Conservation (phyloP, 2,797 vertebrate genomes). For the Neomorphus geoffroyi region DNA sequence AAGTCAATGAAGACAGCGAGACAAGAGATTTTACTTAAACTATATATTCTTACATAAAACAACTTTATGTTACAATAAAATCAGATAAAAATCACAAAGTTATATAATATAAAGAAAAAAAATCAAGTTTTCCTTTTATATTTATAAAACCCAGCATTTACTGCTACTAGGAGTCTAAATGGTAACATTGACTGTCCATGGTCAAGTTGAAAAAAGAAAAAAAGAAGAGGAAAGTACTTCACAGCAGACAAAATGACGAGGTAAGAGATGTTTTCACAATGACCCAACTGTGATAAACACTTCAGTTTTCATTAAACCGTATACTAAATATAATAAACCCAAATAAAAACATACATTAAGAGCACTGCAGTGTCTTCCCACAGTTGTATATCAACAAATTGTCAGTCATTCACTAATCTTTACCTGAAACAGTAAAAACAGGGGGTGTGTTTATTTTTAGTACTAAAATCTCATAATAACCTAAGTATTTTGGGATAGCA, state of each 20-base stretch:
- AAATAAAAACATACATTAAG: constrained; percentile 75
- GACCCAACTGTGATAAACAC: constrained; percentile 68
- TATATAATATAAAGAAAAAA: constrained; percentile 77
- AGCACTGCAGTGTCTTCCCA: constrained; percentile 60
- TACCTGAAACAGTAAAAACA: constrained; percentile 55
- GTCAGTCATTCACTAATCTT: constrained; percentile 39
- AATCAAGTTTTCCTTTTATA: constrained; percentile 65
- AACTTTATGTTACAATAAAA: constrained; percentile 86
- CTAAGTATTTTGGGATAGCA: constrained; percentile 66
- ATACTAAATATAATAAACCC: constrained; percentile 60
- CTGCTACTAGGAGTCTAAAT: constrained; percentile 64
- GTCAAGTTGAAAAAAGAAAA: neutral
- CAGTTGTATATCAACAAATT: constrained; percentile 55
- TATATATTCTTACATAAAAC: constrained; percentile 88
- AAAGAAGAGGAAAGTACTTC: neutral
- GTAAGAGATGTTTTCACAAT: constrained; percentile 52
- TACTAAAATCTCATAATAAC: constrained; percentile 26
- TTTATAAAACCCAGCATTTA: constrained; percentile 71
- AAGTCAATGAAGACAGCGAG: constrained; percentile 8
- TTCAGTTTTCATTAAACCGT: constrained; percentile 61
- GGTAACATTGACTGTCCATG: constrained; percentile 35
- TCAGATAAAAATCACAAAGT: constrained; percentile 85
- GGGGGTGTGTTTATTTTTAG: constrained; percentile 13
- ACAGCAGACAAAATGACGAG: constrained; percentile 62
- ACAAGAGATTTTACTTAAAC: constrained; percentile 75